Evolutionary conservation across 2,888 invertebrate genomes (phyloP), one percentile per base, ranked within the genome.

Genomic region (Morpho helenor): DNA sequence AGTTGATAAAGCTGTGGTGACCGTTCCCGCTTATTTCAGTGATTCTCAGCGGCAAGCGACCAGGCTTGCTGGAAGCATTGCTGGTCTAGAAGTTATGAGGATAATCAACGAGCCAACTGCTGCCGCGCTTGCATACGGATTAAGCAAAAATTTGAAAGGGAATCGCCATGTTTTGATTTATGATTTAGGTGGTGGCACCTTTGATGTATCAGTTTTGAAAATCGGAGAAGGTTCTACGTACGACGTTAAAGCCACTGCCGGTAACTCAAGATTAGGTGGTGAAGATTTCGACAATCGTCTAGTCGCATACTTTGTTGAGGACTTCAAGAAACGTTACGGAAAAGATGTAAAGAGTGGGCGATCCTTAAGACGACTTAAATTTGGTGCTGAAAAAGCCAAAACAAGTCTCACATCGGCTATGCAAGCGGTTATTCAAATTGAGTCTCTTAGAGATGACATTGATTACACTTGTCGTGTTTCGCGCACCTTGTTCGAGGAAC

Each of bases 261-360:
- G 85, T 0, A 80, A 79, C 48, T 76, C 79, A 0, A 68, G 76
- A 22, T 61, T 86, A 0, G 86, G 87, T 0, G 87, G 87, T 0
- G 84, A 85, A 31, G 85, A 87, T 48, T 87, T 86, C n/a, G 85
- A 87, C 44, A 80, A 79, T 39, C 74, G 85, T 50, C 66, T 87
- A 2, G 81, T 84, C 0, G 77, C 79, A 0, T 83, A 78, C 60
- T 82, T 85, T 50, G 75, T 75, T 31, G 79, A 84, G 49, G 86
- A 86, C 57, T 81, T 86, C 44, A 68, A 74, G 2, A 85, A 80
- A 42, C 73, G 66, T 7, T 78, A 69, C 60, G 69, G 74, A 7
- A 71, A 63, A n/a, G 77, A 82, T 8, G 65, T 86, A 1, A 59
- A 68, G 2, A 59, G 61, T 23, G 56, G 68, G 0, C 77, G 75